A percentile compares a stretch with the other conserved stretches of the same genome.
Conservation (phyloP, 2,888 invertebrate species). For the Isotomurus palustris region DNA sequence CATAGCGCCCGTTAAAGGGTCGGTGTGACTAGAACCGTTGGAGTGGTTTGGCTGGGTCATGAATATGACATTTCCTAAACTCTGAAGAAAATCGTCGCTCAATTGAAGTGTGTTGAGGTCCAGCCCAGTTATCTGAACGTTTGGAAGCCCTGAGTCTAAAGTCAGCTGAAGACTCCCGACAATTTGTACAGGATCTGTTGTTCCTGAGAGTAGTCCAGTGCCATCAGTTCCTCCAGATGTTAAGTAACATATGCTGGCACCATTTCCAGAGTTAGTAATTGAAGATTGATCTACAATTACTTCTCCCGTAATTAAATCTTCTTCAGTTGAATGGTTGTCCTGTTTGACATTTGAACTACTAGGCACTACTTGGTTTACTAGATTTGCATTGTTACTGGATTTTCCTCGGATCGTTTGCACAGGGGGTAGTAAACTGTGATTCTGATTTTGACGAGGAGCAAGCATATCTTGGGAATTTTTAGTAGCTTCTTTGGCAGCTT, state of each 20-base stretch:
- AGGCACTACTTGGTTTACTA: no score
- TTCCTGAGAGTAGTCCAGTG: no score
- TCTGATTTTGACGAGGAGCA: not conserved
- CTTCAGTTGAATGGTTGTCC: no score
- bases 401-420: slow-evolving; percentile 21
- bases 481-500: slow-evolving; percentile 31
- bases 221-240: no score
- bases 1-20: not conserved
- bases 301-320: no score
- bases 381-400: no score
- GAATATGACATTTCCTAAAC: slow-evolving; percentile 49
- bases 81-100: slow-evolving; percentile 53
- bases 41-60: slow-evolving; percentile 46
- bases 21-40: not conserved
- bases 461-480: not conserved
- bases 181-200: slow-evolving; percentile 42
- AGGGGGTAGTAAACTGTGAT: slow-evolving; percentile 4
- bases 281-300: no score
- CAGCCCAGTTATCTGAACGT: slow-evolving; percentile 51
- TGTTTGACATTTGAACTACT: no score
- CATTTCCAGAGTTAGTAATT: no score
- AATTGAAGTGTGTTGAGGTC: slow-evolving; percentile 54
- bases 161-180: slow-evolving; percentile 50
- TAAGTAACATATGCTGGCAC: no score
- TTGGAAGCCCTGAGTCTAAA: slow-evolving; percentile 48